Evolutionary conservation across 1,140 invertebrate species (phyloP).

Genomic region (Onthophagus taurus): DNA sequence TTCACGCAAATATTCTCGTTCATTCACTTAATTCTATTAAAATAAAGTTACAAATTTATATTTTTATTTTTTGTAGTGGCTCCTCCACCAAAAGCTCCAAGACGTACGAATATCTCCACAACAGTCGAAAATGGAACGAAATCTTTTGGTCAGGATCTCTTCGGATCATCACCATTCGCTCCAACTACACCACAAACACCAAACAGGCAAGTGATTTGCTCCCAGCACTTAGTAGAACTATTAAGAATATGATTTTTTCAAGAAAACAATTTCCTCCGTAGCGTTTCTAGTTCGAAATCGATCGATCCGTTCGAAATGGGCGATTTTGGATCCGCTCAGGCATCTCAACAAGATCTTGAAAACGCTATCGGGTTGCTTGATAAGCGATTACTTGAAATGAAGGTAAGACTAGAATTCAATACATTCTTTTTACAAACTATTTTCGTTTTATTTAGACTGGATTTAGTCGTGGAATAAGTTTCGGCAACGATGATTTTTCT

Average conservation of each 20-base stretch:
- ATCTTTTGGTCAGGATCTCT: constrained; percentile 43
- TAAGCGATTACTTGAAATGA: constrained; percentile 73
- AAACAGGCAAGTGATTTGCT: constrained; percentile 19
- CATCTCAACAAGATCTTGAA: constrained; percentile 50
- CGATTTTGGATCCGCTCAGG: constrained; percentile 51
- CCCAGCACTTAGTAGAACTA: neutral
- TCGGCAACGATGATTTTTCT: constrained; percentile 78
- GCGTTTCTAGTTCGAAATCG: constrained; percentile 26
- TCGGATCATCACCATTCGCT: constrained; percentile 55
- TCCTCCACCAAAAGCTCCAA: constrained; percentile 65
- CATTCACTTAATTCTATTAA: too few species aligned
- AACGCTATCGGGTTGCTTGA: constrained; percentile 66
- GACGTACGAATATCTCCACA: constrained; percentile 45
- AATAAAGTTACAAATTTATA: neutral
- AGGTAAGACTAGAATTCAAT: constrained; percentile 43
- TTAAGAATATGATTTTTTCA: neutral
- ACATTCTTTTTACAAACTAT: constrained; percentile 4
- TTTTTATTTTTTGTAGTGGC: constrained; percentile 50
- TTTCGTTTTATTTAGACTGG: constrained; percentile 53
- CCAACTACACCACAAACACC: constrained; percentile 16
- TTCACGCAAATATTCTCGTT: too few species aligned
- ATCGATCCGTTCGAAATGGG: constrained; percentile 71
- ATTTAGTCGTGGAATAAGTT: constrained; percentile 65
- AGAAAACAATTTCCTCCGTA: neutral
- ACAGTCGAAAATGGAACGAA: constrained; percentile 40